These are phyloP conservation scores for Larimichthys polyactis DNA, from an alignment of 2,113 vertebrate genomes.

Conservation along the genomic window DNA sequence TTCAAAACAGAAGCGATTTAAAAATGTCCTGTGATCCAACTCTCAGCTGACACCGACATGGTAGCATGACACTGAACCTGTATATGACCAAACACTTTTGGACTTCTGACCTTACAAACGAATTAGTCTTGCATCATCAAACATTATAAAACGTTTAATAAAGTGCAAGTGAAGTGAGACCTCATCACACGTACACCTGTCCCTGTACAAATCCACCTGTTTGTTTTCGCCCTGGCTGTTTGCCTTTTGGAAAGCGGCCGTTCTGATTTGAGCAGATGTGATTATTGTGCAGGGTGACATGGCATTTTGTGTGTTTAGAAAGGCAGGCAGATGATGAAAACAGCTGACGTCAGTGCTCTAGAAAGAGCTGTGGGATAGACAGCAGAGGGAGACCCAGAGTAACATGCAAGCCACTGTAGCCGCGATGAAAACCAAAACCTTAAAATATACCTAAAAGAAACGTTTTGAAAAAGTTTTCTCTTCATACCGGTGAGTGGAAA, in stretches of 20 bases:
- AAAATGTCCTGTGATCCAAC: not conserved
- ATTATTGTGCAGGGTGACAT: constrained; percentile 20
- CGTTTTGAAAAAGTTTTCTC: not conserved
- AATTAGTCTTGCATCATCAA: constrained; percentile 7
- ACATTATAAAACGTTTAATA: not conserved
- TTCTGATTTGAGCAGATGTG: constrained; percentile 5
- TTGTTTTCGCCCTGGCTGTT: constrained; percentile 16
- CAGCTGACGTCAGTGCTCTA: constrained; percentile 62
- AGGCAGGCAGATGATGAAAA: constrained; percentile 40
- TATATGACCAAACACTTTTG: constrained; percentile 23
- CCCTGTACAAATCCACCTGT: not conserved
- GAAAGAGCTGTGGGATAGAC: constrained; percentile 51
- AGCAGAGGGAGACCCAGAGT: constrained; percentile 28
- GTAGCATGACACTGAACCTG: not conserved
- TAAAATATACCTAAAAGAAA: not conserved
- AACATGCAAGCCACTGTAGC: not conserved
- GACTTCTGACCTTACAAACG: constrained; percentile 30
- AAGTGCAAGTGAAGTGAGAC: constrained; percentile 8
- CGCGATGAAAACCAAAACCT: not conserved
- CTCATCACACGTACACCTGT: not conserved
- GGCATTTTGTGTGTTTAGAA: constrained; percentile 36
- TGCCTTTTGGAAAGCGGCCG: not conserved
- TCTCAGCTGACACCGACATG: not conserved
- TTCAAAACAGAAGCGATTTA: no score
- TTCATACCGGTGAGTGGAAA: constrained; percentile 36